phyloP scores from a whole-genome alignment of 2,888 invertebrate species.

The Drosophila greeni region DNA sequence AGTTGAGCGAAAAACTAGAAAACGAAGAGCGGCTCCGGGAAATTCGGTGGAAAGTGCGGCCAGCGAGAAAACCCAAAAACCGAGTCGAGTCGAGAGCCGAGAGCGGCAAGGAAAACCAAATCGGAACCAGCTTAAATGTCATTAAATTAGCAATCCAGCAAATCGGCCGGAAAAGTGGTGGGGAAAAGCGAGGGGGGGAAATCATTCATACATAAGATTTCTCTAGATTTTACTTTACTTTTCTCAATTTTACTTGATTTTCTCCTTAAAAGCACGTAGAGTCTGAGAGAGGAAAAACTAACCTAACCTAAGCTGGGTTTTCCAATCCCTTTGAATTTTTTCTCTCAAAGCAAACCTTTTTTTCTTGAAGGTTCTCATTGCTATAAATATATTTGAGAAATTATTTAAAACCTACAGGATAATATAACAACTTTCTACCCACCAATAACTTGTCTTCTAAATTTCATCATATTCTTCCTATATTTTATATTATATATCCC shows the following conservation, averaged over 20 bases:
- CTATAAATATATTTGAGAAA: neutral
- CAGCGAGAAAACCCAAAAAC: neutral
- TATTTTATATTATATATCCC: neutral
- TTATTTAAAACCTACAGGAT: accelerated
- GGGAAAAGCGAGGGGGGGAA: conserved; percentile 30
- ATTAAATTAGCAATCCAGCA: conserved; percentile 59
- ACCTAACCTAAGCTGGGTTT: conserved; percentile 15
- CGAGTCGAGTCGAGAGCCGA: neutral
- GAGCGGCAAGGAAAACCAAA: conserved; percentile 32
- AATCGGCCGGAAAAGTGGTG: conserved; percentile 57
- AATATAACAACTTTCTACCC: neutral
- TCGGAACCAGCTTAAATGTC: conserved; percentile 48
- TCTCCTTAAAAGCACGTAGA: conserved; percentile 55
- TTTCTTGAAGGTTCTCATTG: too few species aligned
- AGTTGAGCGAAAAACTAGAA: conserved; percentile 33
- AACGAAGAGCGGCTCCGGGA: conserved; percentile 8
- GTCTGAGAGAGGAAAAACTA: conserved; percentile 37
- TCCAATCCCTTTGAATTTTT: neutral
- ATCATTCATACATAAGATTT: neutral
- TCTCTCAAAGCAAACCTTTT: neutral
- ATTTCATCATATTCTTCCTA: neutral
- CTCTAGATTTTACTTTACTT: conserved; percentile 4
- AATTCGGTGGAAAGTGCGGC: neutral
- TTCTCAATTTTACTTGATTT: neutral
- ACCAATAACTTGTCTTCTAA: neutral